Base-by-base conservation (phyloP, 2,113 vertebrate genomes). In the Platysternon megacephalum region DNA sequence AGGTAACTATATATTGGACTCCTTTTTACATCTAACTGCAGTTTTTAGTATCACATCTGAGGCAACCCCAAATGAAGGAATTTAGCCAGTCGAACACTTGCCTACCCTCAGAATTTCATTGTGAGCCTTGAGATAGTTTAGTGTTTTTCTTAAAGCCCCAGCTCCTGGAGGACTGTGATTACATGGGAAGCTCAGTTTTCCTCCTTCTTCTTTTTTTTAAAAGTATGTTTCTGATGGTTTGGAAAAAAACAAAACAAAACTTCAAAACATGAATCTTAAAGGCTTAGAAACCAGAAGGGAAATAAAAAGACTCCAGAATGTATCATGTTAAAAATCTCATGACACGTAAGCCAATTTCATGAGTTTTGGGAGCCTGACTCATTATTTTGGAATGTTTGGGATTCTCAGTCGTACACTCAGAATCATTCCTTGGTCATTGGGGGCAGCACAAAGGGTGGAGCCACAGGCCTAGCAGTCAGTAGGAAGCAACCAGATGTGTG, bases 401-500 rank as follows among this genome's bases (percentile, higher is more conserved):
- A 21, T 80, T 91, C 94, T 94, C 24, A 32, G 87, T 44, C 39
- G 28, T 61, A 52, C 46, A 80, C 46, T 26, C 1, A 79, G 86
- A 79, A 85, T 82, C 56, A 58, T 61, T 61, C 65, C 49, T 13
- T 91, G 56, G 53, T 88, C 93, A 86, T 94, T 2, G 91, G 17
- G 16, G 61, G 46, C 79, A 79, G 26, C 58, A 49, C 48, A 52
- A 83, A 87, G 84, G 94, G 55, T 17, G 65, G 11, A 88, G 81
- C 83, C 74, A 88, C 5, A 91, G 46, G 82, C 68, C 35, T 48
- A 65, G 46, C 83, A 72, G 56, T 84, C 90, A 91, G n/a, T 14
- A 55, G 86, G 90, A 93, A 88, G 87, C 89, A 89, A 94, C 76
- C 87, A 87, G 46, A 94, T 89, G 21, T 95, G n/a, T 79, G 93